Conservation (phyloP, 2,888 invertebrate genomes). For the Muschampia staudingeri region DNA sequence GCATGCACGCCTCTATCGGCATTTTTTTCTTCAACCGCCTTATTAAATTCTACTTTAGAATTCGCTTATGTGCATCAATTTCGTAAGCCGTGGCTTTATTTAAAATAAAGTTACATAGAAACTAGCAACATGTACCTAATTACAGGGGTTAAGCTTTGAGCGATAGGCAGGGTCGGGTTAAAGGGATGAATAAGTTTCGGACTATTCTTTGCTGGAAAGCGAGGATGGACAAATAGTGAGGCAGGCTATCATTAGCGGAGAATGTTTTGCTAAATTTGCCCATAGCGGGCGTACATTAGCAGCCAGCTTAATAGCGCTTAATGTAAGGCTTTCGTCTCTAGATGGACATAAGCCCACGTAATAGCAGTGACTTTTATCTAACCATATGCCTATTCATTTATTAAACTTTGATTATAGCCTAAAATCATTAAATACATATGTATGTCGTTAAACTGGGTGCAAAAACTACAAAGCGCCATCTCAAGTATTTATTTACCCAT, state of each 20-base stretch:
- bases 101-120: constrained; percentile 72
- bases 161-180: constrained; percentile 74
- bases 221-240: constrained; percentile 75
- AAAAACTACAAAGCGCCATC: background rate
- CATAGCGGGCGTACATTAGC: constrained; percentile 69
- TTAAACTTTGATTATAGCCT: background rate
- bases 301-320: constrained; percentile 78
- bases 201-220: constrained; percentile 82
- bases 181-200: constrained; percentile 84
- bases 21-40: constrained; percentile 76
- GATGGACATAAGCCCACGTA: constrained; percentile 63
- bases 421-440: background rate
- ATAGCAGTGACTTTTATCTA: constrained; percentile 10
- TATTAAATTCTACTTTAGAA: constrained; percentile 74
- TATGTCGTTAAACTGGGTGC: background rate
- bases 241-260: constrained; percentile 83
- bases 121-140: constrained; percentile 77
- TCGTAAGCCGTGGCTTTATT: constrained; percentile 65
- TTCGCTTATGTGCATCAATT: constrained; percentile 50
- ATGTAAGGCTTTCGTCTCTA: constrained; percentile 79
- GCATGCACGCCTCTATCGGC: constrained; percentile 77
- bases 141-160: constrained; percentile 81
- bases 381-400: background rate
- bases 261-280: constrained; percentile 81
- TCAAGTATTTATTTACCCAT: background rate